These are phyloP conservation scores for Bugulina stolonifera DNA, from an alignment of 2,888 invertebrate genomes.

Conservation along the genomic window DNA sequence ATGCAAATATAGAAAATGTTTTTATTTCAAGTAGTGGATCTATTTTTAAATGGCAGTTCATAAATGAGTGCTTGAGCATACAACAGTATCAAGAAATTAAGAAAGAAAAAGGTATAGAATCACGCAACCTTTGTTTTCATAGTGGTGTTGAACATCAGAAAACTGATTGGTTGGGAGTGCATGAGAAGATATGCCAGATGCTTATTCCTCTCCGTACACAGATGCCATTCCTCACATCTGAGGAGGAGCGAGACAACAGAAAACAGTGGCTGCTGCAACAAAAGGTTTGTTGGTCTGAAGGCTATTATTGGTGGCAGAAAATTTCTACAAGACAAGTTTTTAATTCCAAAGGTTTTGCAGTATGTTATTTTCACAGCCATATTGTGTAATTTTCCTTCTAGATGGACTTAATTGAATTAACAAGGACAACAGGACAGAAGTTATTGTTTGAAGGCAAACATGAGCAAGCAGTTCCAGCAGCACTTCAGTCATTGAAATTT, in stretches of 20 bases:
- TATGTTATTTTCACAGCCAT: too few species aligned
- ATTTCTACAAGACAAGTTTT: too few species aligned
- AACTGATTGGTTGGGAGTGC: conserved; percentile 52
- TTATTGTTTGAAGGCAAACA: conserved; percentile 52
- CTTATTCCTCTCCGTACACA: conserved; percentile 45
- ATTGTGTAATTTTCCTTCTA: too few species aligned
- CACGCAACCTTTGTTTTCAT: too few species aligned
- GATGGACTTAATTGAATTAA: conserved; percentile 49
- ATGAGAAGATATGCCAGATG: conserved; percentile 52
- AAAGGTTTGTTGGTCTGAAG: too few species aligned
- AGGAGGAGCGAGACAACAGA: conserved; percentile 48
- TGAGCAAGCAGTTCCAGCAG: conserved; percentile 53
- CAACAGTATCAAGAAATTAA: too few species aligned
- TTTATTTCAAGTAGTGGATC: too few species aligned
- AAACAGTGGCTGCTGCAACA: conserved; percentile 39
- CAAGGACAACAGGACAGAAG: conserved; percentile 51
- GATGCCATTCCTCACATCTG: conserved; percentile 48
- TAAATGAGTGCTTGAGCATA: too few species aligned
- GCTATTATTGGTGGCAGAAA: too few species aligned
- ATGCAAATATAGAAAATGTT: too few species aligned
- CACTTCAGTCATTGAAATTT: conserved; percentile 52
- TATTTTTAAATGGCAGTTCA: too few species aligned
- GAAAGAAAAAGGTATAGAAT: too few species aligned
- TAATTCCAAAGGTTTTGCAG: not conserved
- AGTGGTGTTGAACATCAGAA: conserved; percentile 51